A percentile compares a stretch with the other conserved stretches of the same genome.
phyloP scores from a whole-genome alignment of 2,888 invertebrate species.

The Formica aserva region DNA sequence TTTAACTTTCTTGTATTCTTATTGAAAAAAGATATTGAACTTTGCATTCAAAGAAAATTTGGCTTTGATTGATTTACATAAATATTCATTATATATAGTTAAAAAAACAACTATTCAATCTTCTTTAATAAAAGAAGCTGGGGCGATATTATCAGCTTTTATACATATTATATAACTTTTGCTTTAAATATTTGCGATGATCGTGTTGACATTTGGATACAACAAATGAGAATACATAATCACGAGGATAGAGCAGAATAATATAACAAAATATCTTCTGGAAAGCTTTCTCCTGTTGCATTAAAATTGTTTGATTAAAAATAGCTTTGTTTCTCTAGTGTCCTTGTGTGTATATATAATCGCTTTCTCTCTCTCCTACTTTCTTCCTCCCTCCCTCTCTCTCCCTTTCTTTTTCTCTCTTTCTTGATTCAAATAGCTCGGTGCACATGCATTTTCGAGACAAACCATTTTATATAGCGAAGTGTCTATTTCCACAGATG shows the following conservation, averaged over 20 bases:
- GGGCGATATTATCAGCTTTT: not conserved
- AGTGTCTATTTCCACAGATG: conserved; percentile 22
- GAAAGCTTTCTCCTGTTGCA: conserved; percentile 33
- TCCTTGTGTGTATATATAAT: not conserved
- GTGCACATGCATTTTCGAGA: conserved; percentile 9
- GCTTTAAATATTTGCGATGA: conserved; percentile 31
- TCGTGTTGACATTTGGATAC: conserved; percentile 19
- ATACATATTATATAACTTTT: conserved; percentile 15
- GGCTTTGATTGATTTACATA: not conserved
- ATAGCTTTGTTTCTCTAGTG: conserved; percentile 65
- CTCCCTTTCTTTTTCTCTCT: not conserved
- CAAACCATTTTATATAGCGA: conserved; percentile 3
- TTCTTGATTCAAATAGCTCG: conserved; percentile 34
- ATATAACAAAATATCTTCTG: conserved; percentile 11
- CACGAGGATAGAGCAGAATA: not conserved
- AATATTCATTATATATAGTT: not conserved
- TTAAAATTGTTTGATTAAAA: conserved; percentile 56
- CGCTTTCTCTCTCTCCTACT: not conserved
- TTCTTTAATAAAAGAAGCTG: not conserved
- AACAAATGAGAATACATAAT: not conserved
- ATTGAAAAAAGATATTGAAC: not conserved
- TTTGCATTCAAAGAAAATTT: not conserved
- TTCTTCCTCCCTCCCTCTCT: not conserved
- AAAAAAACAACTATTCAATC: not conserved
- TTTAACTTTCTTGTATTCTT: not conserved